Evolutionary conservation across 2,113 vertebrate species (phyloP), one percentile per base, ranked within the genome.

Genomic region (Leptocoma aspasia): DNA sequence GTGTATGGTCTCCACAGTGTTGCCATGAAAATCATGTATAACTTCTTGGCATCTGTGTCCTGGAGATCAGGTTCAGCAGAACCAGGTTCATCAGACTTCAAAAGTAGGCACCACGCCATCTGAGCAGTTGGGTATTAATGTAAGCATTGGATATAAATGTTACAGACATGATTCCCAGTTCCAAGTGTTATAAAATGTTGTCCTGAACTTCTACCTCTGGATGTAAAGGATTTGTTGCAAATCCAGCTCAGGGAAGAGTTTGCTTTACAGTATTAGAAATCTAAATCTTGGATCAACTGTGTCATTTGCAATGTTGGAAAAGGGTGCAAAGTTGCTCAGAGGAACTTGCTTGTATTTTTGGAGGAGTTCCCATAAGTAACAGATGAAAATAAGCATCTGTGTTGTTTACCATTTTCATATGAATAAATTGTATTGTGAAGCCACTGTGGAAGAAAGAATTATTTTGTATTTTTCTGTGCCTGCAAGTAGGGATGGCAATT

Each of bases 121-220:
- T 71, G 64, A 84, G 75, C 96, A 97, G 94, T 97, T 95, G 92
- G 94, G 73, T 95, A 94, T 95, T 96, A 97, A 89, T 95, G 73
- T 90, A 88, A 94, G 90, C 57, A 57, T 95, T 82, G 85, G 68
- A 49, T 94, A 81, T 88, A 80, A 86, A 82, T 35, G 22, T 82
- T 88, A 82, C 19, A 37, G 90, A 83, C 63, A 35, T 33, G 12
- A 35, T 94, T 97, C 94, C 92, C 26, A 8, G 76, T 92, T 96
- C 89, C 86, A 92, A 69, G 60, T 82, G 39, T 56, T 85, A 52
- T 81, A 86, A 76, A 95, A 90, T 68, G 49, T 91, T 94, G 72
- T 86, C 96, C 77, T 97, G 94, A 90, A 86, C 93, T 89, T 82
- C 41, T n/a, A 23, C 88, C 86, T 81, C 92, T 91, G 82, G 82